Conservation (phyloP, 2,113 vertebrate genomes). For the Paradisaea rubra region DNA sequence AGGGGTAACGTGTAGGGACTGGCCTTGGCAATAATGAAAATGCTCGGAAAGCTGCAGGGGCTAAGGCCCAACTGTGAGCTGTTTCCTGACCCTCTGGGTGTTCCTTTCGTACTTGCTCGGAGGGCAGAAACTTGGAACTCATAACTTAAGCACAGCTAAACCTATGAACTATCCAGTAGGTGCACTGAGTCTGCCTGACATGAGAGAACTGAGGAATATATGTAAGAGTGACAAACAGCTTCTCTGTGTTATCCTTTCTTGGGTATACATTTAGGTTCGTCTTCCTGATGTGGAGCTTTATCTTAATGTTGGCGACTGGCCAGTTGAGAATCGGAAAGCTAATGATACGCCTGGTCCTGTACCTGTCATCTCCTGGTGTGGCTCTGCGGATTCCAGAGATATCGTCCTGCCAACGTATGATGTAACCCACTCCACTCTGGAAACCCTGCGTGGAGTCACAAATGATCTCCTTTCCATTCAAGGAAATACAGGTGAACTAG, state of each 20-base stretch:
- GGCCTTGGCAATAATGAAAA: not conserved
- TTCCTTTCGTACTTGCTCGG: not conserved
- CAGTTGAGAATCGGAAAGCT: conserved; percentile 77
- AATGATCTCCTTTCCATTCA: conserved; percentile 93
- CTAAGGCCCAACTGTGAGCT: accelerated
- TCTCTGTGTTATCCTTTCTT: not conserved
- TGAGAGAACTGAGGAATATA: not conserved
- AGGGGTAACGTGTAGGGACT: not conserved
- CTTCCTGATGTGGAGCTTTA: conserved; percentile 89
- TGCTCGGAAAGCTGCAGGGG: not conserved
- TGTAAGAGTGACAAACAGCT: not conserved
- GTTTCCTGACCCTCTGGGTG: not conserved
- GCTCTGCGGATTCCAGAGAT: conserved; percentile 84
- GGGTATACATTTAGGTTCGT: conserved; percentile 68
- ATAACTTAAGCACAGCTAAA: not conserved
- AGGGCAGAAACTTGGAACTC: not conserved
- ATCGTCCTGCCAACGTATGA: conserved; percentile 90
- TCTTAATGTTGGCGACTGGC: conserved; percentile 93
- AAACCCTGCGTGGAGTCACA: conserved; percentile 87
- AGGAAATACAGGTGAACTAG: conserved; percentile 84
- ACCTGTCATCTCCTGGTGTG: conserved; percentile 91
- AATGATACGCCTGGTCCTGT: conserved; percentile 76
- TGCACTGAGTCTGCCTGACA: not conserved
- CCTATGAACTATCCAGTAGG: not conserved
- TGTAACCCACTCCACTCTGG: conserved; percentile 88